Percentiles rank a stretch among this genome's conserved stretches.
Evolutionary conservation across 2,888 invertebrate genomes (phyloP).

Genomic region (Drosophila anomalata): DNA sequence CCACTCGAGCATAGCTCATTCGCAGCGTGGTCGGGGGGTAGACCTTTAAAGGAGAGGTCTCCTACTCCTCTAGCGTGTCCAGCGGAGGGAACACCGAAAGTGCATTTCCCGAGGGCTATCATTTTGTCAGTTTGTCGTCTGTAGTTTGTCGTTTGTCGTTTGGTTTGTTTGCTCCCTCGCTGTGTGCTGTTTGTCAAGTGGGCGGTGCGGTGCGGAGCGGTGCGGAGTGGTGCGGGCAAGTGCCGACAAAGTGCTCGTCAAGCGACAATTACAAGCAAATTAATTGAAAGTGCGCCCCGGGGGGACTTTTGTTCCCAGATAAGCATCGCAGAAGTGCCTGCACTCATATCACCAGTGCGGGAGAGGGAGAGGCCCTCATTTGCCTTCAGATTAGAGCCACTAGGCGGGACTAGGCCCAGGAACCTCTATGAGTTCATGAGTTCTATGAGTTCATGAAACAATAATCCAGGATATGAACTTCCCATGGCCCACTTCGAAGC

Average conservation of each 20-base stretch:
- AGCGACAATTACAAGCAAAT: slow-evolving; percentile 76
- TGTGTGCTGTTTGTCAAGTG: slow-evolving; percentile 28
- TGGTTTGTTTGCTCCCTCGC: slow-evolving; percentile 5
- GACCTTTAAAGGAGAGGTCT: neutral
- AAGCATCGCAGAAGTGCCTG: slow-evolving; percentile 10
- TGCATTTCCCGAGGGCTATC: slow-evolving; percentile 10
- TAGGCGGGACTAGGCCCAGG: no score
- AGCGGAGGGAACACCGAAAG: neutral
- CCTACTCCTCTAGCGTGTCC: neutral
- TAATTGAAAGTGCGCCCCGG: slow-evolving; percentile 62
- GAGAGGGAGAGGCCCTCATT: neutral
- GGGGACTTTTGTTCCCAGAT: slow-evolving; percentile 4
- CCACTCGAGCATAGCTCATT: slow-evolving; percentile 9
- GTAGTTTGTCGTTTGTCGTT: slow-evolving; percentile 2
- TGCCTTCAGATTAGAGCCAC: neutral
- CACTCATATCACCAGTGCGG: neutral
- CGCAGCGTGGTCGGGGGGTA: slow-evolving; percentile 2
- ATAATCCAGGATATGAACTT: slow-evolving; percentile 9
- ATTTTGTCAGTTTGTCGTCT: slow-evolving; percentile 11
- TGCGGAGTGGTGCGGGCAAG: slow-evolving; percentile 26
- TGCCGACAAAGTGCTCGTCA: slow-evolving; percentile 78
- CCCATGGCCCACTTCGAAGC: slow-evolving; percentile 2
- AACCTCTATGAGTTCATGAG: no score
- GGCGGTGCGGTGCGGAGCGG: slow-evolving; percentile 35
- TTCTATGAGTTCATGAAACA: no score